Evolutionary conservation across 1,140 invertebrate species (phyloP).

Genomic region (Leptoteleia sp.): DNA sequence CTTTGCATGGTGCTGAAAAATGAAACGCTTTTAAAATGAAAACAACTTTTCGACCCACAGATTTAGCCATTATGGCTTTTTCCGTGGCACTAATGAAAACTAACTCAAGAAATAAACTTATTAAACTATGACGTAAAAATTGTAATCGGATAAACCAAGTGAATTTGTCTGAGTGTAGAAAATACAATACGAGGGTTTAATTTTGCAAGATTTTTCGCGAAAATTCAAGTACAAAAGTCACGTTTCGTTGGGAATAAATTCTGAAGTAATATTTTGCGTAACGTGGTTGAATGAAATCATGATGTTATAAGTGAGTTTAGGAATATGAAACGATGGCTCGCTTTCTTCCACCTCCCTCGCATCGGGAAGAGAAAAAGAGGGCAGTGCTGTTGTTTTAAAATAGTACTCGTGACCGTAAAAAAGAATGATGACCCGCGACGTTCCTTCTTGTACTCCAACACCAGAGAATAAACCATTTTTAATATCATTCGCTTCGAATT

Average conservation of each 20-base stretch:
- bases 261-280: slow-evolving; percentile 36
- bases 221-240: background rate
- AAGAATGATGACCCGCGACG: slow-evolving; percentile 74
- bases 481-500: slow-evolving; percentile 5
- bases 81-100: no score
- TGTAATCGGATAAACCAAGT: no score
- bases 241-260: slow-evolving; percentile 7
- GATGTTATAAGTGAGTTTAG: slow-evolving; percentile 37
- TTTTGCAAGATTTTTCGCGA: background rate
- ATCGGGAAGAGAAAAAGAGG: slow-evolving; percentile 57
- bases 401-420: slow-evolving; percentile 76
- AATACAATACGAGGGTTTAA: no score
- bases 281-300: slow-evolving; percentile 41
- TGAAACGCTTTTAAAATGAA: no score
- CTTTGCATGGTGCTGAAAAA: no score
- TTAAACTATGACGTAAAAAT: no score
- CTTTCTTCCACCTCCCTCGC: slow-evolving; percentile 51
- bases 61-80: no score
- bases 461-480: slow-evolving; percentile 23
- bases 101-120: no score
- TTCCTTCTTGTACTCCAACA: slow-evolving; percentile 38
- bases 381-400: slow-evolving; percentile 77
- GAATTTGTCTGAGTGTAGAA: no score
- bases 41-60: no score
- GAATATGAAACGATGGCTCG: slow-evolving; percentile 34